Evolutionary conservation across 2,888 invertebrate genomes (phyloP).

Genomic region (Nomada lathburiana): DNA sequence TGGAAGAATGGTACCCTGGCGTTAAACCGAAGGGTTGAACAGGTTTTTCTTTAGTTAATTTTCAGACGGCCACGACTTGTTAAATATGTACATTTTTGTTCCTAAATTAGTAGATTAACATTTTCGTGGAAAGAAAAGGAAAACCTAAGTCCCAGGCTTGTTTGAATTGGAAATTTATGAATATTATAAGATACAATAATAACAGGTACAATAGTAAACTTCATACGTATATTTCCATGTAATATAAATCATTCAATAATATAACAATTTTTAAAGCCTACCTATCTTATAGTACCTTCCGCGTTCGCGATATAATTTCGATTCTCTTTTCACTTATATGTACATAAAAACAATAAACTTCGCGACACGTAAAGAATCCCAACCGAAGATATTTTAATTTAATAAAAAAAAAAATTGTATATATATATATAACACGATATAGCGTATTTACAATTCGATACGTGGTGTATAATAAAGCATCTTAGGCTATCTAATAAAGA

Average conservation of each 20-base stretch:
- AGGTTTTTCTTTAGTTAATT: background rate
- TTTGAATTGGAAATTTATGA: too few species aligned
- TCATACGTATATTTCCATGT: slow-evolving; percentile 21
- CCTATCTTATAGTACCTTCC: slow-evolving; percentile 19
- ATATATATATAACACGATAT: slow-evolving; percentile 38
- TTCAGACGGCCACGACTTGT: too few species aligned
- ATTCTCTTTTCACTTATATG: slow-evolving; percentile 15
- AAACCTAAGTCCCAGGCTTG: too few species aligned
- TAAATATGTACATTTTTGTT: too few species aligned
- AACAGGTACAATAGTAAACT: background rate
- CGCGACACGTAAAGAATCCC: slow-evolving; percentile 29
- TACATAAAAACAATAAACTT: slow-evolving; percentile 13
- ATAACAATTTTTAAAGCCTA: slow-evolving; percentile 4
- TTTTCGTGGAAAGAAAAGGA: too few species aligned
- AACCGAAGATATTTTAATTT: slow-evolving; percentile 62
- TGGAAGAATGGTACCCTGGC: background rate
- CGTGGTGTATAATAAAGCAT: slow-evolving; percentile 46
- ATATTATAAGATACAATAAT: too few species aligned
- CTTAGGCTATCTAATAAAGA: slow-evolving; percentile 46
- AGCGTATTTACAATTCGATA: slow-evolving; percentile 65
- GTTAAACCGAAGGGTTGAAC: background rate
- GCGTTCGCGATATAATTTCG: background rate
- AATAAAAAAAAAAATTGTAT: slow-evolving; percentile 13
- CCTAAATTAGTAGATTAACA: too few species aligned
- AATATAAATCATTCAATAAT: slow-evolving; percentile 8